phyloP scores from a whole-genome alignment of 1,140 invertebrate species.

The Mya arenaria region DNA sequence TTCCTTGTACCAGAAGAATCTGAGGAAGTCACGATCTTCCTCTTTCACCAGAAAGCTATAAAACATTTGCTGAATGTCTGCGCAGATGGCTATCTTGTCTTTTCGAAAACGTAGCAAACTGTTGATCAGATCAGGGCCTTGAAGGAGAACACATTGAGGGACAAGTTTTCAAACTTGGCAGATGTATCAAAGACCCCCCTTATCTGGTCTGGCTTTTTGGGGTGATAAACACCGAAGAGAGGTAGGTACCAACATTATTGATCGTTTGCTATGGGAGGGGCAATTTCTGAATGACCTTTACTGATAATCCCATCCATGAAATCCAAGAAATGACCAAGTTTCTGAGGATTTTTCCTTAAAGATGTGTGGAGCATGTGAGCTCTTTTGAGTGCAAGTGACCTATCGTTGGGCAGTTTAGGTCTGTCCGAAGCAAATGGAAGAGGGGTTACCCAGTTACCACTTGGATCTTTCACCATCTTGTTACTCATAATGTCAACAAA shows the following conservation, averaged over 20 bases:
- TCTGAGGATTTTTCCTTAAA: background rate
- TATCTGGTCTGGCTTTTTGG: constrained; percentile 24
- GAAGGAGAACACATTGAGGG: constrained; percentile 30
- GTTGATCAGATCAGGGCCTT: constrained; percentile 19
- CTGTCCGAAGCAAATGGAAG: background rate
- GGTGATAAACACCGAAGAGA: constrained; percentile 9
- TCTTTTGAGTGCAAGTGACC: background rate
- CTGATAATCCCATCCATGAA: constrained; percentile 1
- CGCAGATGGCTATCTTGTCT: background rate
- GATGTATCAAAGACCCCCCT: background rate
- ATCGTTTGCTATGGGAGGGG: background rate
- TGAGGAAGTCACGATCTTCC: background rate
- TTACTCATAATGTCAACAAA: background rate
- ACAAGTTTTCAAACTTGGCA: background rate
- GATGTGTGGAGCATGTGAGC: background rate
- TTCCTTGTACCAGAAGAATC: constrained; percentile 33
- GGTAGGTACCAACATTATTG: background rate
- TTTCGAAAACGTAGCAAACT: constrained; percentile 6
- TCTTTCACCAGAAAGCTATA: background rate
- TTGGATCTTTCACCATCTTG: background rate
- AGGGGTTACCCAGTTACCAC: background rate
- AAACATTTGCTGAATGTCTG: constrained; percentile 28
- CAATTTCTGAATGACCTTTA: background rate
- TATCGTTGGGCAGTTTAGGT: background rate
- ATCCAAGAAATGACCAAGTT: background rate